A percentile compares a stretch with the other conserved stretches of the same genome.
These are phyloP conservation scores for Panagrolaimus sp. DNA, from an alignment of 1,140 invertebrate genomes.

Conservation along the genomic window DNA sequence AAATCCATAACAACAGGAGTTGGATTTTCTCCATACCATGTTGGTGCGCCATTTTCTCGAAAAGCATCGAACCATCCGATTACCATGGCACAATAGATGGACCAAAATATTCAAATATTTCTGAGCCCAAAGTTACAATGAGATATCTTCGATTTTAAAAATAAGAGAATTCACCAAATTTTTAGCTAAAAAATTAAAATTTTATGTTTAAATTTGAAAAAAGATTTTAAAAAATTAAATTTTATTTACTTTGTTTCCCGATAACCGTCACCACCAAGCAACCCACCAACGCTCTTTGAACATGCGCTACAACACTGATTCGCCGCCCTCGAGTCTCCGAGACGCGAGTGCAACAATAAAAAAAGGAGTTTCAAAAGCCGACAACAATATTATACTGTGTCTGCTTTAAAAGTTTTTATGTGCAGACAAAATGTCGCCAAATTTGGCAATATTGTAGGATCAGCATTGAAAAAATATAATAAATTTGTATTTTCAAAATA, in stretches of 20 bases:
- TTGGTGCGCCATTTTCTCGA: constrained; percentile 53
- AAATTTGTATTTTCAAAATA: not conserved
- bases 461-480: not conserved
- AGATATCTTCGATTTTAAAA: not conserved
- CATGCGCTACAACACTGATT: constrained; percentile 16
- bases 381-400: not conserved
- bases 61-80: constrained; percentile 54
- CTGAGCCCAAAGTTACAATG: not conserved
- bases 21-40: constrained; percentile 50
- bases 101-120: constrained; percentile 9
- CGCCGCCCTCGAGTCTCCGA: not conserved
- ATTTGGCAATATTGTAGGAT: not conserved
- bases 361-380: constrained; percentile 1
- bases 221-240: too few species aligned
- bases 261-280: not conserved
- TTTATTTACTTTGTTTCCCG: too few species aligned
- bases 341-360: not conserved
- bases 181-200: too few species aligned
- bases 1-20: constrained; percentile 51
- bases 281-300: constrained; percentile 12
- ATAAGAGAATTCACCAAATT: not conserved
- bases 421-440: constrained; percentile 9
- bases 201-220: too few species aligned
- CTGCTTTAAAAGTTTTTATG: not conserved
- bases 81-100: constrained; percentile 23